These are phyloP conservation scores for Sphenopsis melanotis DNA, from an alignment of 2,797 vertebrate genomes.

Conservation along the genomic window DNA sequence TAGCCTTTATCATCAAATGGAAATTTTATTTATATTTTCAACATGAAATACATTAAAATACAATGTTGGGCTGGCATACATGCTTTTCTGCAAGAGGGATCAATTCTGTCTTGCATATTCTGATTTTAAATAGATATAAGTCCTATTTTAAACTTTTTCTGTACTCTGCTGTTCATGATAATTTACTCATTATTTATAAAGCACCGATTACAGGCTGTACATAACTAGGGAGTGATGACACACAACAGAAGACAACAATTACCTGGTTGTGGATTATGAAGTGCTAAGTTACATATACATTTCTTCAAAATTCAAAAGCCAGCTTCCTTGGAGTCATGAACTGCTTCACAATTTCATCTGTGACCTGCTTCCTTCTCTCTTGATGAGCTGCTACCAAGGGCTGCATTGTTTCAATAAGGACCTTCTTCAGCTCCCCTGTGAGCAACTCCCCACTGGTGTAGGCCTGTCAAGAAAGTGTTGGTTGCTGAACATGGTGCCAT, in stretches of 20 bases:
- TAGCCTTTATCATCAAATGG: slow-evolving; percentile 21
- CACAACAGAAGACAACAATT: neutral
- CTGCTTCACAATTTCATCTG: slow-evolving; percentile 83
- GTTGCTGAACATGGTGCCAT: neutral
- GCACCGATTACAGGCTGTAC: neutral
- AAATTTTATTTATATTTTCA: slow-evolving; percentile 61
- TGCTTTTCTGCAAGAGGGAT: neutral
- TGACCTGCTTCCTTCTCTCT: slow-evolving; percentile 87
- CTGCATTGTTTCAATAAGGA: slow-evolving; percentile 90
- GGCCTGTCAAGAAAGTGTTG: slow-evolving; percentile 75
- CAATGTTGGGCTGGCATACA: neutral
- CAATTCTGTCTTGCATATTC: neutral
- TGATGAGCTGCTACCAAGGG: slow-evolving; percentile 90
- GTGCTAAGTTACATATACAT: neutral
- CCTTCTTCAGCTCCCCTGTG: slow-evolving; percentile 94
- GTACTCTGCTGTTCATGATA: neutral
- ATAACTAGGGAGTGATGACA: neutral
- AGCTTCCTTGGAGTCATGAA: slow-evolving; percentile 93
- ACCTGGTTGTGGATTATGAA: neutral
- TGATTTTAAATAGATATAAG: neutral
- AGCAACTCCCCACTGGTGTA: slow-evolving; percentile 90
- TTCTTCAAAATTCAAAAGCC: slow-evolving; percentile 80
- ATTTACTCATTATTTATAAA: slow-evolving; percentile 35
- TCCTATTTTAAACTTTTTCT: neutral
- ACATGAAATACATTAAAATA: slow-evolving; percentile 35